Evolutionary conservation across 1,140 invertebrate species (phyloP).

Genomic region (Trichogramma pretiosum): DNA sequence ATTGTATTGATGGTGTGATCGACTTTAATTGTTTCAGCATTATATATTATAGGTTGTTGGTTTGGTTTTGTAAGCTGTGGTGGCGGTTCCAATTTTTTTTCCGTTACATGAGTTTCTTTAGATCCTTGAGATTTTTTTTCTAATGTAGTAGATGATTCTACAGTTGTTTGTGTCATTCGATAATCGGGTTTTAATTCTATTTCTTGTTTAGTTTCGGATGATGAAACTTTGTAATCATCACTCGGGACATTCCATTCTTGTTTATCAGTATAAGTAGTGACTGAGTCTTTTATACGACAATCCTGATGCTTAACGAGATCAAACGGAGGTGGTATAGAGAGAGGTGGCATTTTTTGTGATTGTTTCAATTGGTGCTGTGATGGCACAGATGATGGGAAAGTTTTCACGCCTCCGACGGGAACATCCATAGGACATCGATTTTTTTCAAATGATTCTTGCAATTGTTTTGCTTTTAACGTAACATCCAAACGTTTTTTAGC

Average conservation of each 20-base stretch:
- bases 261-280: constrained; percentile 23
- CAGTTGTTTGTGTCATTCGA: constrained; percentile 32
- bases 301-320: constrained; percentile 23
- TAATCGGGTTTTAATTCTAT: constrained; percentile 33
- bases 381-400: constrained; percentile 44
- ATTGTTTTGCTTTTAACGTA: constrained; percentile 52
- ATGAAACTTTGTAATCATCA: constrained; percentile 33
- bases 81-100: constrained; percentile 26
- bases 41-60: constrained; percentile 37
- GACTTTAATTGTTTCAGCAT: constrained; percentile 43
- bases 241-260: constrained; percentile 33
- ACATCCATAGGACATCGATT: constrained; percentile 50
- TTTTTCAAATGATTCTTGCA: constrained; percentile 53
- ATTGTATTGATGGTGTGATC: constrained; percentile 40
- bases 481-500: constrained; percentile 49
- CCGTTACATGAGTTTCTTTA: constrained; percentile 28
- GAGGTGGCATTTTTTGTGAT: constrained; percentile 14
- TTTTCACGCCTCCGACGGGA: constrained; percentile 55
- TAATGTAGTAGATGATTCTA: constrained; percentile 32
- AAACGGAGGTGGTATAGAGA: constrained; percentile 36
- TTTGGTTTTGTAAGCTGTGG: constrained; percentile 19
- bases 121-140: constrained; percentile 37
- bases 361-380: constrained; percentile 28
- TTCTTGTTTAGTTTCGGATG: constrained; percentile 31
- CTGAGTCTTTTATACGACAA: constrained; percentile 16